Percentiles rank a stretch among this genome's conserved stretches.
These are phyloP conservation scores for Xestia c-nigrum DNA, from an alignment of 2,888 invertebrate species.

Conservation along the genomic window DNA sequence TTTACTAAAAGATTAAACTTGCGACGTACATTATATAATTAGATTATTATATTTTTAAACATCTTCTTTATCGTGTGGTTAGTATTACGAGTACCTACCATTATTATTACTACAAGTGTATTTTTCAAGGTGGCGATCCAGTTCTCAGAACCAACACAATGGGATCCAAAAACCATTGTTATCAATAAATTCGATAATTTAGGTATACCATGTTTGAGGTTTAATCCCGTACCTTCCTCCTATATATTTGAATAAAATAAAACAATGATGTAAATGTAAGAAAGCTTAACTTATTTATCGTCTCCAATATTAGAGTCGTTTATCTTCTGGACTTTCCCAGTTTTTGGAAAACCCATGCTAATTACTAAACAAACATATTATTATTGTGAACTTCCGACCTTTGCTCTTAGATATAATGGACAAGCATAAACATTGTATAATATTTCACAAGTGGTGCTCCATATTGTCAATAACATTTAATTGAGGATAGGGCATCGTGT, in stretches of 20 bases:
- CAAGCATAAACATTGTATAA: neutral
- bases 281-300: neutral
- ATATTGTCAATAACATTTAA: neutral
- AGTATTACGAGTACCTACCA: too few relatives aligned
- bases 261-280: neutral
- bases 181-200: neutral
- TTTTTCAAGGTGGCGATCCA: neutral
- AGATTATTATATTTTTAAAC: neutral
- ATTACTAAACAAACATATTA: neutral
- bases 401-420: neutral
- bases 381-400: neutral
- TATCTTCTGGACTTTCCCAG: neutral
- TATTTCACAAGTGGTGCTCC: neutral
- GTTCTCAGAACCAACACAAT: neutral
- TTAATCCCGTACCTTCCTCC: neutral
- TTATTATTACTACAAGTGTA: too few relatives aligned
- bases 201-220: neutral
- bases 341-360: neutral
- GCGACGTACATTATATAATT: neutral
- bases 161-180: neutral
- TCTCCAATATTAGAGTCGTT: too few relatives aligned
- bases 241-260: neutral
- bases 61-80: neutral
- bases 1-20: too few relatives aligned
- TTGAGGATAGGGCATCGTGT: neutral